These are phyloP conservation scores for Chaetorhynchus papuensis DNA, from an alignment of 2,113 vertebrate genomes.

Conservation along the genomic window DNA sequence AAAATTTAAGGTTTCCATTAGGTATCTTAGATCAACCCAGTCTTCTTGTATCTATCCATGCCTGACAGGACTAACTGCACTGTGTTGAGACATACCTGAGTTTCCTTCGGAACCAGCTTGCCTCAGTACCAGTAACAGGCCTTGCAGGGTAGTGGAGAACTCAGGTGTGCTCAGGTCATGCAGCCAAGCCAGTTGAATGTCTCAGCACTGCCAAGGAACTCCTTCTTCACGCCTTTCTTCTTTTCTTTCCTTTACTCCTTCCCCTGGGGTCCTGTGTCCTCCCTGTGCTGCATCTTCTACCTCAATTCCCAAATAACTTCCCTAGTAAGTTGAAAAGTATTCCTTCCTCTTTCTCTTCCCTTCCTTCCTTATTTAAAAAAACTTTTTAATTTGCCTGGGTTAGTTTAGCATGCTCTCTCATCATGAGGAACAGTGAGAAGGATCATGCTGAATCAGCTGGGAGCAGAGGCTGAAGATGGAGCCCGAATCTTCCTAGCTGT, in stretches of 20 bases:
- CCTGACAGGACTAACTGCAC: not conserved
- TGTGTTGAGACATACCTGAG: not conserved
- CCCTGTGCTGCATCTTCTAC: not conserved
- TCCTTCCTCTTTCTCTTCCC: not conserved
- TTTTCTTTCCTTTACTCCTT: not conserved
- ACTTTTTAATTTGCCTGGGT: not conserved
- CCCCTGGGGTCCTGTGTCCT: not conserved
- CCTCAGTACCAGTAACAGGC: rapidly evolving
- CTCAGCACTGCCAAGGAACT: not conserved
- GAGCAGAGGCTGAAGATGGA: not conserved
- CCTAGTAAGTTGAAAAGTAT: not conserved
- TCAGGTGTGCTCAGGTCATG: not conserved
- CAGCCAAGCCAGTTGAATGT: not conserved
- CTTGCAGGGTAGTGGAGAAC: not conserved
- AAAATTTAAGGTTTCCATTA: not conserved
- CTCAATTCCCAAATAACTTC: not conserved
- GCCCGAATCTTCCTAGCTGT: not conserved
- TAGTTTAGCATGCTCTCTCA: not conserved
- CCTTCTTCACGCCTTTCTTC: not conserved
- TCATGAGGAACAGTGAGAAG: not conserved
- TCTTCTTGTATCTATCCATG: not conserved
- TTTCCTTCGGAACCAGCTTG: not conserved
- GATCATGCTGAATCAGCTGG: not conserved
- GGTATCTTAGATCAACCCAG: not conserved
- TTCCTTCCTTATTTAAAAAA: not conserved